Evolutionary conservation across 2,113 vertebrate genomes (phyloP), one percentile per base, ranked within the genome.

Genomic region (Tragelaphus scriptus): DNA sequence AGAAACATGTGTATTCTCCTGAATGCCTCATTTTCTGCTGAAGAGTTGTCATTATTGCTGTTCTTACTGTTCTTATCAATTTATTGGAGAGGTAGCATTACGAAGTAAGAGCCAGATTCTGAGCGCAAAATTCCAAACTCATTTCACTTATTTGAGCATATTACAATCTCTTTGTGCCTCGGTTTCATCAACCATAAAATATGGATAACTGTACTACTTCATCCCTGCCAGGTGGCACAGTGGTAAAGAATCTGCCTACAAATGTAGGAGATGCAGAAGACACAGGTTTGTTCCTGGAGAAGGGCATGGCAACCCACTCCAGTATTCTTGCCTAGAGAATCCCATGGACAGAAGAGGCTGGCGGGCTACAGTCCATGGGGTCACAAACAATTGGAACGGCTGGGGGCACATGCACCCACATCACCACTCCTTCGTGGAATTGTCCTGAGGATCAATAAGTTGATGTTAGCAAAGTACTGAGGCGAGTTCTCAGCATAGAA

Each of bases 1-100:
- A 28, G 86, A 61, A 21, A 13, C 0, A 0, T 10, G 28, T 10
- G 4, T 51, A 4, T 68, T 44, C 65, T 79, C 79, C 47, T 40
- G 9, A 1, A 5, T 2, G 68, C 51, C 32, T 44, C 44, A 16
- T 25, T 86, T 51, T 49, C 79, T 89, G 19, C 32, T 25, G 6
- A 68, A 86, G 28, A 44, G 11, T 49, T 36, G 21, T 63, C 59
- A 28, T 75, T 81, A 30, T 87, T 36, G 1, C n/a, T 16, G 0
- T 77, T 12, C 13, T 32, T 17, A n/a, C n/a, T 30, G 16, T 30
- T 16, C 44, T n/a, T 30, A 44, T 80, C 19, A 44, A 63, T 53
- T 53, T 58, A 28, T 82, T 77, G 51, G 51, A 26, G 7, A 85
- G 25, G 14, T 7, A 63, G 44, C 26, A 30, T n/a, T 25, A 30